Percentiles rank a stretch among this genome's conserved stretches.
phyloP scores from a whole-genome alignment of 2,888 invertebrate genomes.

The Griposia aprilina region DNA sequence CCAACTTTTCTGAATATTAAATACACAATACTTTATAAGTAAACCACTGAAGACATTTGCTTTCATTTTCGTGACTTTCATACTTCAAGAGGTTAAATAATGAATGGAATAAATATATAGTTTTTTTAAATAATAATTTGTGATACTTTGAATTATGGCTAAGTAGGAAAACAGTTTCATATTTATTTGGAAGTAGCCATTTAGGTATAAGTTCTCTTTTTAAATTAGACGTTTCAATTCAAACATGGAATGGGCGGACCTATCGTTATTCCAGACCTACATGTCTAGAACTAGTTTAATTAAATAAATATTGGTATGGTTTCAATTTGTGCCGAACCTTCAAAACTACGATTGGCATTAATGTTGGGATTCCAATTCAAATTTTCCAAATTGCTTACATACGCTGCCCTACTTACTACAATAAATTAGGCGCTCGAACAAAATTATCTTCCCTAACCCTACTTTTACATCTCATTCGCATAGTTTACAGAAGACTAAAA shows the following conservation, averaged over 20 bases:
- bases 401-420: no score
- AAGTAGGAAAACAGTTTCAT: neutral
- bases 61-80: neutral
- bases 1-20: neutral
- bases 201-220: neutral
- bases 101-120: neutral
- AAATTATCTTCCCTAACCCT: neutral
- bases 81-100: neutral
- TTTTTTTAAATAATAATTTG: neutral
- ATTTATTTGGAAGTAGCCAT: neutral
- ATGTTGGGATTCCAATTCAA: neutral
- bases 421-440: neutral
- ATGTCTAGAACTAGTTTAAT: slow-evolving; percentile 5
- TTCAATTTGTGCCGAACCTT: slow-evolving; percentile 5
- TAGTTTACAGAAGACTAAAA: neutral
- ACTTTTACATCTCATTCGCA: slow-evolving; percentile 1
- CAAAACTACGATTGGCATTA: neutral
- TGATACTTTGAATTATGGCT: neutral
- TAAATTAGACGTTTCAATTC: slow-evolving; percentile 1
- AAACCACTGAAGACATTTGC: neutral
- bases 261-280: neutral
- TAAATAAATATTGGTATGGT: neutral
- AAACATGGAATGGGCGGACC: slow-evolving; percentile 11
- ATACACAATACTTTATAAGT: no score
- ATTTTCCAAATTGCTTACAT: neutral